phyloP scores from a whole-genome alignment of 1,140 invertebrate species.

The Eurosta solidaginis region DNA sequence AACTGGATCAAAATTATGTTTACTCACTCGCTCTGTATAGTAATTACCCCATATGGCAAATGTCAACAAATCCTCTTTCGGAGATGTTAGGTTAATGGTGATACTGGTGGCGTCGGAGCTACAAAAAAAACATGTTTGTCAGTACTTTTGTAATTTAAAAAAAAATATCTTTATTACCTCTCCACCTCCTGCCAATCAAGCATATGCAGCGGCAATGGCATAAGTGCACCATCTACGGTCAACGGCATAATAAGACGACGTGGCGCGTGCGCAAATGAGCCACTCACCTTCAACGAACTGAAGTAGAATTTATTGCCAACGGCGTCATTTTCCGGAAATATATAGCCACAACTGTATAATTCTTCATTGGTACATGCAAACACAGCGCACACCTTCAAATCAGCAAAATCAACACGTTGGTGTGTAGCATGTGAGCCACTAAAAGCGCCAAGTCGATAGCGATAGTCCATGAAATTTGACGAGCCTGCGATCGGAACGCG shows the following conservation, averaged over 20 bases:
- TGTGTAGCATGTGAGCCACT: slow-evolving; percentile 44
- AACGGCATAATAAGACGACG: slow-evolving; percentile 54
- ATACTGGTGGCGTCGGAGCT: not conserved
- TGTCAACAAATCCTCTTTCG: slow-evolving; percentile 48
- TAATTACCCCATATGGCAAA: slow-evolving; percentile 57
- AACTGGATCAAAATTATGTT: slow-evolving; percentile 41
- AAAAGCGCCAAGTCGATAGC: slow-evolving; percentile 59
- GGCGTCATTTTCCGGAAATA: slow-evolving; percentile 36
- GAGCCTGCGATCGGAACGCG: not conserved
- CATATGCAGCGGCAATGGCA: slow-evolving; percentile 42
- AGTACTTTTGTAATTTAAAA: not conserved
- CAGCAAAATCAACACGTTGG: slow-evolving; percentile 49
- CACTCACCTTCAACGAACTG: slow-evolving; percentile 39
- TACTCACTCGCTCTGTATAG: slow-evolving; percentile 37
- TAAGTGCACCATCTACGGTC: slow-evolving; percentile 43
- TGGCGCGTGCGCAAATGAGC: slow-evolving; percentile 39
- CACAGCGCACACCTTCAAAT: slow-evolving; percentile 58
- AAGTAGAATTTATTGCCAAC: slow-evolving; percentile 43
- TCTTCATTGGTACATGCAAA: slow-evolving; percentile 53
- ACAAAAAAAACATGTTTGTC: not conserved
- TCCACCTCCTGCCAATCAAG: slow-evolving; percentile 40
- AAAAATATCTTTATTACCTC: slow-evolving; percentile 1
- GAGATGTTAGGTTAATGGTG: not conserved
- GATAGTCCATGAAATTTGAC: slow-evolving; percentile 35
- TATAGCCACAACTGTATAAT: slow-evolving; percentile 48